Conservation (phyloP, 2,113 vertebrate genomes). For the Propithecus coquereli region DNA sequence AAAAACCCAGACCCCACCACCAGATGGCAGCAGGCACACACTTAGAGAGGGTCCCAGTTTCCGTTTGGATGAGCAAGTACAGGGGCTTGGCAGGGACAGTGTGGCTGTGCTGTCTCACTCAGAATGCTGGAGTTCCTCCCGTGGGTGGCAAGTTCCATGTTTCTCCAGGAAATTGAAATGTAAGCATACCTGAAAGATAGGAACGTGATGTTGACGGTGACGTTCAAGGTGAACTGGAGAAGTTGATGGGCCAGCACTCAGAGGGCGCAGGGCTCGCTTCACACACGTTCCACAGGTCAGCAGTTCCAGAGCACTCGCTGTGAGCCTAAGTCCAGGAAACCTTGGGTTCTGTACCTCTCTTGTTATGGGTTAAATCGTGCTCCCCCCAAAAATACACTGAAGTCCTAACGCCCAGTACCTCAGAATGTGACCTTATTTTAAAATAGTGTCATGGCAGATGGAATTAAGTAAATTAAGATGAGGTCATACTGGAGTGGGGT, state of each 20-base stretch:
- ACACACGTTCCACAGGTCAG: background rate
- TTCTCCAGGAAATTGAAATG: background rate
- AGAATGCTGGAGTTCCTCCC: background rate
- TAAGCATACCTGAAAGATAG: background rate
- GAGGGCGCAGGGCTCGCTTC: background rate
- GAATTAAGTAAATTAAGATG: background rate
- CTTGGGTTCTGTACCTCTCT: background rate
- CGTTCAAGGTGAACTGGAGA: background rate
- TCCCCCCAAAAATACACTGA: background rate
- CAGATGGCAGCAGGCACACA: background rate
- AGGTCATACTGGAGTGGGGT: background rate
- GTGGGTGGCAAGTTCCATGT: rapidly evolving
- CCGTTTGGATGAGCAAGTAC: background rate
- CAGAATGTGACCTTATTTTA: background rate
- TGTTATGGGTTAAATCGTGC: background rate
- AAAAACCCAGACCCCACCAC: background rate
- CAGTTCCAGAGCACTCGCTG: background rate
- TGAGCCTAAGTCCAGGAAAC: background rate
- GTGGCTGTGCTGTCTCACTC: background rate
- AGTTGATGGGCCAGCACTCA: rapidly evolving
- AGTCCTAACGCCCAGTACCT: background rate
- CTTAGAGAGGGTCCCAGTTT: background rate
- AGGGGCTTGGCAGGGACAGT: background rate
- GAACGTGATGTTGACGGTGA: rapidly evolving
- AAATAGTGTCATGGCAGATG: background rate